A percentile compares a stretch with the other conserved stretches of the same genome.
Evolutionary conservation across 1,140 invertebrate genomes (phyloP).

Genomic region (Bombus superbus): DNA sequence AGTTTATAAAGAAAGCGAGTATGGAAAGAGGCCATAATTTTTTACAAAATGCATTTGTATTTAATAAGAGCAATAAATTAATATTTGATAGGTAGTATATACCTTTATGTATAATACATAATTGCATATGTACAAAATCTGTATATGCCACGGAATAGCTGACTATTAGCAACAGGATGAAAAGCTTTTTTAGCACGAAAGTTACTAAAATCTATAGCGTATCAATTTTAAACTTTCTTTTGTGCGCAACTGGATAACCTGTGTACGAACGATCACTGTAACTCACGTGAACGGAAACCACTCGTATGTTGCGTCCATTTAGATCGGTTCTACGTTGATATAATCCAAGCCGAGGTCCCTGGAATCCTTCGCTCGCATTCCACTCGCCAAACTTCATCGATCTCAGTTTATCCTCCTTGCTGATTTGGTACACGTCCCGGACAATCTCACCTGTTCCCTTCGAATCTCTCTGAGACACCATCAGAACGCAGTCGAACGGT

Average conservation of each 20-base stretch:
- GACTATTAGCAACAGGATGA: too few species aligned
- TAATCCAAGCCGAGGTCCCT: constrained; percentile 63
- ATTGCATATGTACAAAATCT: too few species aligned
- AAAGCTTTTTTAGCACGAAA: too few species aligned
- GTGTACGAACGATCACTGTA: neutral
- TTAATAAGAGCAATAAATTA: too few species aligned
- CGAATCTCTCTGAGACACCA: constrained; percentile 60
- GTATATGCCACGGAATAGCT: too few species aligned
- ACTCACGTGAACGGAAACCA: constrained; percentile 75
- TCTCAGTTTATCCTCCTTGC: constrained; percentile 65
- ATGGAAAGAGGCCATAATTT: too few species aligned
- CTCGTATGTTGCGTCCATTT: constrained; percentile 73
- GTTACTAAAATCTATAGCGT: too few species aligned
- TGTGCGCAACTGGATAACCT: neutral
- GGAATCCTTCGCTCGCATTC: constrained; percentile 62
- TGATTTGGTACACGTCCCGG: constrained; percentile 76
- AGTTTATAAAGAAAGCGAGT: neutral
- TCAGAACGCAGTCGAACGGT: constrained; percentile 75
- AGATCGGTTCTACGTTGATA: constrained; percentile 78
- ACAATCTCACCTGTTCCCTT: constrained; percentile 63
- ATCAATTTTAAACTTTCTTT: neutral
- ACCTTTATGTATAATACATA: too few species aligned
- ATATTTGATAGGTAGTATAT: too few species aligned
- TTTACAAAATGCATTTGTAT: too few species aligned
- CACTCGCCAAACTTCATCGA: constrained; percentile 69